phyloP scores from a whole-genome alignment of 2,888 invertebrate genomes.

The Isotomurus palustris region DNA sequence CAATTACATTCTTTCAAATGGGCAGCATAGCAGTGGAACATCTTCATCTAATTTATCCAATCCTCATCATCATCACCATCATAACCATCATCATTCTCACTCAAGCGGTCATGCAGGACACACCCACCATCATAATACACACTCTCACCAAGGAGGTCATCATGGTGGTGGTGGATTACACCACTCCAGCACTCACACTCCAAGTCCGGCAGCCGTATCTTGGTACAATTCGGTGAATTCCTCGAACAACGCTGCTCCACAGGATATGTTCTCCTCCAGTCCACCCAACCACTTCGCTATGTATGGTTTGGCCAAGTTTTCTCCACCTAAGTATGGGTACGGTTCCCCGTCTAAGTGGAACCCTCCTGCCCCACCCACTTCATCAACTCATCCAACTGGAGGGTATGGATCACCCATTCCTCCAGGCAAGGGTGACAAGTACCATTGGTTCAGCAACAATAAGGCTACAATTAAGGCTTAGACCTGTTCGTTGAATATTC shows the following conservation, averaged over 20 bases:
- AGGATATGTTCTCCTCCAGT: conserved; percentile 39
- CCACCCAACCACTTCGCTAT: conserved; percentile 40
- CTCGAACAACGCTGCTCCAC: conserved; percentile 8
- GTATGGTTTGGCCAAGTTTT: conserved; percentile 42
- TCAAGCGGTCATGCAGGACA: conserved; percentile 27
- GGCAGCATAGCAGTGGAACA: too few species aligned
- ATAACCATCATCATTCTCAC: not conserved
- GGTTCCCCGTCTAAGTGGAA: conserved; percentile 41
- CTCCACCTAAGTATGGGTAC: conserved; percentile 41
- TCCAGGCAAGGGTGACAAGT: conserved; percentile 41
- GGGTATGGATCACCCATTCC: conserved; percentile 34
- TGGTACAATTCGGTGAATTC: conserved; percentile 41
- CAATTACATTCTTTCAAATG: too few species aligned
- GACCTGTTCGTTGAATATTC: not conserved
- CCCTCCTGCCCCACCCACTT: conserved; percentile 32
- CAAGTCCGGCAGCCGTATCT: conserved; percentile 42
- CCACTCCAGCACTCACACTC: conserved; percentile 30
- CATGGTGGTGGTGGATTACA: conserved; percentile 23
- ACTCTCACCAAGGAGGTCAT: conserved; percentile 15
- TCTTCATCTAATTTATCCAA: too few species aligned
- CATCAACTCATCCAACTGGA: conserved; percentile 19
- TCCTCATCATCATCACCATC: conserved; percentile 2
- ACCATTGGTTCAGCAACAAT: conserved; percentile 43
- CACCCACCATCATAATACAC: conserved; percentile 26
- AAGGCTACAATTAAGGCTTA: conserved; percentile 43